Evolutionary conservation across 2,113 vertebrate species (phyloP).

Genomic region (Syngnathus scovelli): DNA sequence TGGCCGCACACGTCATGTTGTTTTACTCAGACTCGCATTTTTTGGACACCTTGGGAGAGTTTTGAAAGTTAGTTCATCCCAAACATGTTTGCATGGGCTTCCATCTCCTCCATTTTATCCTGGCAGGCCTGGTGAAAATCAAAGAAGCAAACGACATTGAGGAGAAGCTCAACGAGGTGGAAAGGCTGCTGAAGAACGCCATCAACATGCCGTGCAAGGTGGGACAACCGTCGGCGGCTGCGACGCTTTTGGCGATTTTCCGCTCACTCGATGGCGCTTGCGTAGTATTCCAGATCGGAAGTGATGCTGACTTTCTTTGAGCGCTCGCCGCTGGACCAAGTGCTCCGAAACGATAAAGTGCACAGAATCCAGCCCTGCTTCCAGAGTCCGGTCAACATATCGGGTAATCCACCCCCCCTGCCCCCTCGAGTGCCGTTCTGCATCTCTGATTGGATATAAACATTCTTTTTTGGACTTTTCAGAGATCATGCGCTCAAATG

Average conservation of each 20-base stretch:
- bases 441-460: background rate
- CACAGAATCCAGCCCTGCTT: constrained; percentile 94
- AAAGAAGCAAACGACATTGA: constrained; percentile 94
- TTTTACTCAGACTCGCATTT: background rate
- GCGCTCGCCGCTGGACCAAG: constrained; percentile 91
- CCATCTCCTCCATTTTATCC: too few relatives aligned
- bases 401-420: constrained; percentile 67
- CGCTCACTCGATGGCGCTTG: background rate
- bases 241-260: background rate
- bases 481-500: constrained; percentile 98
- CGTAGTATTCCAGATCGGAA: constrained; percentile 92
- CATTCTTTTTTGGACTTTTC: constrained; percentile 18
- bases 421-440: background rate
- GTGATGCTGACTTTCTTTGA: constrained; percentile 97
- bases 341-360: constrained; percentile 89
- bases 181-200: constrained; percentile 84
- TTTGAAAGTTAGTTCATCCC: too few relatives aligned
- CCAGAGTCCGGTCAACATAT: constrained; percentile 91
- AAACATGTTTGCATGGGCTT: too few relatives aligned
- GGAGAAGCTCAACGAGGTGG: constrained; percentile 89
- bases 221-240: constrained; percentile 15
- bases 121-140: constrained; percentile 85
- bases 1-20: background rate
- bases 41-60: background rate
- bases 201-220: constrained; percentile 95